Percentiles rank a stretch among this genome's conserved stretches.
Evolutionary conservation across 2,888 invertebrate genomes (phyloP).

Genomic region (Drosophila subquinaria): DNA sequence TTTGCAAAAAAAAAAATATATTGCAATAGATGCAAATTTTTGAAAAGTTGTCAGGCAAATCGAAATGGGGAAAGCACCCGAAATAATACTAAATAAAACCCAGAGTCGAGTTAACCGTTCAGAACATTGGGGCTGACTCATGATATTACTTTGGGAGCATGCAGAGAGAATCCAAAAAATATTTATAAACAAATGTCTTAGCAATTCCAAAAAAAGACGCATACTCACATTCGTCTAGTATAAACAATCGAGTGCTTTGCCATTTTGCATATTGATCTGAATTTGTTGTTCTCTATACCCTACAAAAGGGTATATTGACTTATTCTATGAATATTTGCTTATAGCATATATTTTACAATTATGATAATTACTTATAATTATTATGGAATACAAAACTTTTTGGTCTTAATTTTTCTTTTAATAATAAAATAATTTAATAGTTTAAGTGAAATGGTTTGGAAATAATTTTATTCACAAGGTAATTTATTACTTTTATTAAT

Average conservation of each 20-base stretch:
- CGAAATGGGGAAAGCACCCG: conserved; percentile 41
- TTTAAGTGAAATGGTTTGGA: too few species aligned
- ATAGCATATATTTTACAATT: background rate
- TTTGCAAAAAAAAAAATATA: background rate
- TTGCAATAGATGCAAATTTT: conserved; percentile 4
- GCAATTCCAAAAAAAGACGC: conserved; percentile 12
- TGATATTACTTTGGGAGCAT: background rate
- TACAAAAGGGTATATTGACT: background rate
- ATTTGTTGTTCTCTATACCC: conserved; percentile 22
- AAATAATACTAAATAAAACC: conserved; percentile 3
- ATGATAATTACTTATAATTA: too few species aligned
- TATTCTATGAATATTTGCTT: background rate
- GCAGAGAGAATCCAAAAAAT: conserved; percentile 35
- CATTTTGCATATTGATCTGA: conserved; percentile 58
- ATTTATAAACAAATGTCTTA: conserved; percentile 56
- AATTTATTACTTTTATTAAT: too few species aligned
- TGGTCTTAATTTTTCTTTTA: too few species aligned
- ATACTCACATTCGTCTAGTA: conserved; percentile 2
- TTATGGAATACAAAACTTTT: too few species aligned
- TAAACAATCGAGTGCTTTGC: conserved; percentile 39
- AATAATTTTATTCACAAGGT: too few species aligned
- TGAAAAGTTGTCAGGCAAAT: background rate
- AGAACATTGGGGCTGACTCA: conserved; percentile 11
- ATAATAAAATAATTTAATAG: too few species aligned
- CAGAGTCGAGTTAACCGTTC: background rate